These are phyloP conservation scores for Danionella cerebrum DNA, from an alignment of 2,113 vertebrate genomes.

Conservation along the genomic window DNA sequence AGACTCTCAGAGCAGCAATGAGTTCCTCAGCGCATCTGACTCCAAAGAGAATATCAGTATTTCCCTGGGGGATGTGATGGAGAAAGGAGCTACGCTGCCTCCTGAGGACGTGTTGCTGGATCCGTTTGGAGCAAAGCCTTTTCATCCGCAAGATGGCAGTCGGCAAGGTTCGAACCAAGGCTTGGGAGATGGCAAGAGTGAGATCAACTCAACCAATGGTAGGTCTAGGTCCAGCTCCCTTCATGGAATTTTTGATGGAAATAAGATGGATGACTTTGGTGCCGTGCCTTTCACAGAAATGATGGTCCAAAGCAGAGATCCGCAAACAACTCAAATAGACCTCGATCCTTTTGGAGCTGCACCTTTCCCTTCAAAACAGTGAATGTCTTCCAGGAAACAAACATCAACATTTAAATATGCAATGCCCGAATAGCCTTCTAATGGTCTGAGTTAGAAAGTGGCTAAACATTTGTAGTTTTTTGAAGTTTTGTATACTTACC, in stretches of 20 bases:
- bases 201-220: constrained; percentile 53
- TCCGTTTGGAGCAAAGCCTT: constrained; percentile 88
- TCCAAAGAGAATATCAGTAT: constrained; percentile 94
- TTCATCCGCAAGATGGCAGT: constrained; percentile 72
- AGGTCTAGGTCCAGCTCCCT: constrained; percentile 68
- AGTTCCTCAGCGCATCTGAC: constrained; percentile 85
- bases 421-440: constrained; percentile 19
- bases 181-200: constrained; percentile 61
- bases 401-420: constrained; percentile 26
- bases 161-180: constrained; percentile 72
- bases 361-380: constrained; percentile 91
- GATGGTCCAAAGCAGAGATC: constrained; percentile 62
- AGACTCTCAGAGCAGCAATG: constrained; percentile 95
- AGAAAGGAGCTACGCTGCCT: constrained; percentile 64
- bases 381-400: constrained; percentile 45
- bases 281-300: constrained; percentile 89
- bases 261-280: constrained; percentile 87
- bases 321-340: constrained; percentile 69
- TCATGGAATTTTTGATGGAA: constrained; percentile 57
- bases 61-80: constrained; percentile 68
- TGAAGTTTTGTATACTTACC: constrained; percentile 34
- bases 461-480: constrained; percentile 17
- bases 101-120: constrained; percentile 74
- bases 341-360: constrained; percentile 95
- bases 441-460: constrained; percentile 37